Evolutionary conservation across 2,888 invertebrate species (phyloP).

Genomic region (Lycaena phlaeas): DNA sequence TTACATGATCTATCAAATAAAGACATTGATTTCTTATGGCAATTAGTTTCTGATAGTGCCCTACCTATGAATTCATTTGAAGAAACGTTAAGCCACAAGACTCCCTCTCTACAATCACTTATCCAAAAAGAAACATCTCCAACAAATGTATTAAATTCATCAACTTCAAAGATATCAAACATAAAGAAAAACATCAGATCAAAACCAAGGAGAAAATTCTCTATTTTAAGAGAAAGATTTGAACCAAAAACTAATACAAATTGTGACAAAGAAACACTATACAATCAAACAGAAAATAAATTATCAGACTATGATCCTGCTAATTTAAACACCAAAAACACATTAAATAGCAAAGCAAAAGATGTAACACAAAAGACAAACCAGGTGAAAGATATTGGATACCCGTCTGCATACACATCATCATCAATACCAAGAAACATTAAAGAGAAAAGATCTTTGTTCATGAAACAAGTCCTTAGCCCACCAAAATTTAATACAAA

Average conservation of each 20-base stretch:
- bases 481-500: conserved; percentile 71
- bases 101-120: conserved; percentile 59
- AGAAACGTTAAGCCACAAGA: conserved; percentile 47
- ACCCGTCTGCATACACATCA: neutral
- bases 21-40: conserved; percentile 59
- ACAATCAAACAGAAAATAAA: conserved; percentile 44
- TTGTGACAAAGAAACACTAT: conserved; percentile 63
- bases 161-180: conserved; percentile 42
- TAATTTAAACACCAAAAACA: conserved; percentile 37
- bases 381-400: conserved; percentile 20
- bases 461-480: conserved; percentile 72
- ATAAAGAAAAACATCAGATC: conserved; percentile 49
- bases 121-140: conserved; percentile 48
- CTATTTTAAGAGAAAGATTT: conserved; percentile 71
- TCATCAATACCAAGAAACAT: conserved; percentile 34
- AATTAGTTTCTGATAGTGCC: conserved; percentile 55
- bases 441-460: conserved; percentile 67
- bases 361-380: conserved; percentile 26
- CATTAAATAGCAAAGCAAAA: conserved; percentile 31
- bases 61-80: conserved; percentile 37
- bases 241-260: conserved; percentile 59
- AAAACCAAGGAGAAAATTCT: conserved; percentile 72
- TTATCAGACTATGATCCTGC: conserved; percentile 33
- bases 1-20: conserved; percentile 51
- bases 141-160: conserved; percentile 28